A percentile compares a stretch with the other conserved stretches of the same genome.
Conservation (phyloP, 2,797 vertebrate species). For the Microhierax caerulescens region DNA sequence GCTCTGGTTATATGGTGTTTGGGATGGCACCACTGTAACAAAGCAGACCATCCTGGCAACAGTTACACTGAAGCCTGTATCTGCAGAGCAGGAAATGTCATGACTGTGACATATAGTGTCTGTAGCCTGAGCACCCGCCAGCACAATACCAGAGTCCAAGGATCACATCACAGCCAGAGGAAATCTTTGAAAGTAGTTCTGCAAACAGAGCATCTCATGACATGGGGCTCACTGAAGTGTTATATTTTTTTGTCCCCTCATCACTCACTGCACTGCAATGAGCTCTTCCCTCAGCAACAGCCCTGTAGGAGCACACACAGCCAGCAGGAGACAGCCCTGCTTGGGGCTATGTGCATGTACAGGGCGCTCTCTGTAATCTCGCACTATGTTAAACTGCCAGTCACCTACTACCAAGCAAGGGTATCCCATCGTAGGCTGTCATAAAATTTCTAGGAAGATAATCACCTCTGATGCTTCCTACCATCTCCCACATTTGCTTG, state of each 20-base stretch:
- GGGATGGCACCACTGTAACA: neutral
- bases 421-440: neutral
- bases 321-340: neutral
- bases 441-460: neutral
- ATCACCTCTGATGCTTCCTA: neutral
- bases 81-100: neutral
- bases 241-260: neutral
- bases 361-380: neutral
- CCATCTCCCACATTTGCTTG: neutral
- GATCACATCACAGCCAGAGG: neutral
- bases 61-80: neutral
- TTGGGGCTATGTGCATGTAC: rapidly evolving
- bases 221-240: neutral
- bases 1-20: neutral
- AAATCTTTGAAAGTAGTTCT: neutral
- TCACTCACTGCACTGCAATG: neutral
- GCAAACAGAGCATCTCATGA: neutral
- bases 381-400: neutral
- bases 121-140: neutral
- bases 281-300: neutral
- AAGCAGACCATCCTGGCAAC: neutral
- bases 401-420: neutral
- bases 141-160: neutral
- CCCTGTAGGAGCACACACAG: neutral
- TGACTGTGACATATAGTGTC: rapidly evolving